Conservation (phyloP, 2,797 vertebrate genomes). For the Coilia nasus region DNA sequence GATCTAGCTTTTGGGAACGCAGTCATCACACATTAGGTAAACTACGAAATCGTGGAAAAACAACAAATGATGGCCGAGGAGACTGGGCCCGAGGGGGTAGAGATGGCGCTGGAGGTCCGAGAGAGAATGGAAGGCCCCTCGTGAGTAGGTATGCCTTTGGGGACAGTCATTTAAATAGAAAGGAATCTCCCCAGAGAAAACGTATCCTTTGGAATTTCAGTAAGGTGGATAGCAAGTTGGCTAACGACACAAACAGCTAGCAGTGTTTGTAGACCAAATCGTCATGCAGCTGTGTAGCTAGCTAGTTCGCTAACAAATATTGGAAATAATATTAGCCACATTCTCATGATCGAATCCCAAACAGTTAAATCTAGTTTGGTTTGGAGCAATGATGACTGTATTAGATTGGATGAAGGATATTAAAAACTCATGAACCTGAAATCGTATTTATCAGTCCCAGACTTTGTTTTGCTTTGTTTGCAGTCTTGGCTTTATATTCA, state of each 20-base stretch:
- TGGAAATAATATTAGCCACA: neutral
- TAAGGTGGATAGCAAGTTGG: neutral
- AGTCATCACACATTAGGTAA: conserved; percentile 88
- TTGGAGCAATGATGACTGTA: neutral
- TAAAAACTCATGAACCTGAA: neutral
- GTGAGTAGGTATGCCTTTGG: conserved; percentile 69
- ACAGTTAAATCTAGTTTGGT: neutral
- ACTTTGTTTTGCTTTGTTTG: neutral
- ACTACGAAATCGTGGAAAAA: conserved; percentile 82
- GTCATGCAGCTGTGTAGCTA: neutral
- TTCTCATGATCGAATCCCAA: no score
- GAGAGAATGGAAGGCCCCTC: conserved; percentile 67
- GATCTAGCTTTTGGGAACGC: conserved; percentile 93
- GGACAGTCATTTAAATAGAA: conserved; percentile 70
- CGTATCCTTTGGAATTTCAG: conserved; percentile 77
- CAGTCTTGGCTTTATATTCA: no score
- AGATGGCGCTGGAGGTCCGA: conserved; percentile 49
- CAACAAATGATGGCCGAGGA: conserved; percentile 72
- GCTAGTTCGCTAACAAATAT: neutral
- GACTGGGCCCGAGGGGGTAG: conserved; percentile 72
- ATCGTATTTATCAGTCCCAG: neutral
- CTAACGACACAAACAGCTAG: neutral
- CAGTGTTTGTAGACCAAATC: neutral
- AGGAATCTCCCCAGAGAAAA: conserved; percentile 81
- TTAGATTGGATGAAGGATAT: neutral